Conservation (phyloP, 2,888 invertebrate species). For the Oligia fasciuncula region DNA sequence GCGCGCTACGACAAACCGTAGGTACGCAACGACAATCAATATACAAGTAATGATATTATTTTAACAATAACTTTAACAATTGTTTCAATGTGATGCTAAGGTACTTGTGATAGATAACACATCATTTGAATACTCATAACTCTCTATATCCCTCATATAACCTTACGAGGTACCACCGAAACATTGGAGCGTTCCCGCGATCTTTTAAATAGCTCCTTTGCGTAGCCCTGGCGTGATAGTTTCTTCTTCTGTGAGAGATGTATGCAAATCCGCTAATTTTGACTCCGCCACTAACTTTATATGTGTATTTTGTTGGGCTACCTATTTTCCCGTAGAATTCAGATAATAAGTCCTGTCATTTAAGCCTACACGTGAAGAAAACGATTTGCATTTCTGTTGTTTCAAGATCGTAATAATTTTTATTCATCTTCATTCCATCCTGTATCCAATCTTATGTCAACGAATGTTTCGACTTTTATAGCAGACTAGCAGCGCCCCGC, state of each 20-base stretch:
- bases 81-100: neutral
- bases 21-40: neutral
- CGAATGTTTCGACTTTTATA: neutral
- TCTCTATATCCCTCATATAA: neutral
- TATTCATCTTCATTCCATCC: no score
- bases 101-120: neutral
- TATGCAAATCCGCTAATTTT: conserved; percentile 64
- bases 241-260: conserved; percentile 59
- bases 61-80: neutral
- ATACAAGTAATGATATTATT: no score
- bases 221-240: conserved; percentile 46
- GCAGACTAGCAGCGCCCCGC: no score
- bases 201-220: conserved; percentile 80
- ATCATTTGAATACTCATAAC: neutral
- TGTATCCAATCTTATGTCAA: neutral
- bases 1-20: conserved; percentile 2
- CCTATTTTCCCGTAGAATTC: neutral
- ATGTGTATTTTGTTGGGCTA: conserved; percentile 32
- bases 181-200: conserved; percentile 60
- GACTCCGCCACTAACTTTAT: conserved; percentile 46
- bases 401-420: neutral
- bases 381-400: neutral
- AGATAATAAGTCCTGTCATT: neutral
- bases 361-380: neutral
- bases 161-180: neutral